Conservation (phyloP, 2,797 vertebrate species). For the Enoplosus armatus region DNA sequence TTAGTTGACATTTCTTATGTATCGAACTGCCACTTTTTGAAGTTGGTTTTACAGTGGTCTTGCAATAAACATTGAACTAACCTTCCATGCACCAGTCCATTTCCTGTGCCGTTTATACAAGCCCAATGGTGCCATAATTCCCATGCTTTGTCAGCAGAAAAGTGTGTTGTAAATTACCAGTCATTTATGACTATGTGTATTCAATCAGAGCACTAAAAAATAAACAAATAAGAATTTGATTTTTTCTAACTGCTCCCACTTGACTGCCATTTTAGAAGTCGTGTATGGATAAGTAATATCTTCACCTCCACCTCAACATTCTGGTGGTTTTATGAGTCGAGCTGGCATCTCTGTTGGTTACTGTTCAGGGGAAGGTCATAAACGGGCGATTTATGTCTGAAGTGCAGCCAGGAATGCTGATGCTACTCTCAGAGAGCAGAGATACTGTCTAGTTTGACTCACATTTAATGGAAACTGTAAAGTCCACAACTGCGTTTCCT, state of each 20-base stretch:
- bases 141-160: slow-evolving; percentile 50
- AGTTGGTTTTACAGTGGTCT: slow-evolving; percentile 23
- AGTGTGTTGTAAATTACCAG: slow-evolving; percentile 51
- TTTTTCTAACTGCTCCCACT: slow-evolving; percentile 58
- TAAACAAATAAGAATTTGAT: slow-evolving; percentile 48
- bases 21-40: neutral
- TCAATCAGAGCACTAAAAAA: slow-evolving; percentile 44
- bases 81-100: slow-evolving; percentile 41
- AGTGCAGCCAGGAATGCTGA: slow-evolving; percentile 72
- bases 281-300: slow-evolving; percentile 60
- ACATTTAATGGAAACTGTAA: slow-evolving; percentile 69
- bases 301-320: slow-evolving; percentile 66
- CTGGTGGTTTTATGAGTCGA: slow-evolving; percentile 71
- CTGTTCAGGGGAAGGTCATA: slow-evolving; percentile 75
- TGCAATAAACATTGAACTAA: slow-evolving; percentile 36
- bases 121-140: slow-evolving; percentile 41
- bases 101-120: slow-evolving; percentile 51
- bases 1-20: slow-evolving; percentile 6
- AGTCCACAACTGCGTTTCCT: slow-evolving; percentile 51
- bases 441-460: slow-evolving; percentile 60
- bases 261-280: slow-evolving; percentile 60
- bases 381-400: slow-evolving; percentile 76
- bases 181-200: slow-evolving; percentile 54
- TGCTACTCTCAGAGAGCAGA: slow-evolving; percentile 62
- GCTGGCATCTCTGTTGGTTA: slow-evolving; percentile 77